phyloP scores from a whole-genome alignment of 2,888 invertebrate genomes.

The Monopis laevigella region DNA sequence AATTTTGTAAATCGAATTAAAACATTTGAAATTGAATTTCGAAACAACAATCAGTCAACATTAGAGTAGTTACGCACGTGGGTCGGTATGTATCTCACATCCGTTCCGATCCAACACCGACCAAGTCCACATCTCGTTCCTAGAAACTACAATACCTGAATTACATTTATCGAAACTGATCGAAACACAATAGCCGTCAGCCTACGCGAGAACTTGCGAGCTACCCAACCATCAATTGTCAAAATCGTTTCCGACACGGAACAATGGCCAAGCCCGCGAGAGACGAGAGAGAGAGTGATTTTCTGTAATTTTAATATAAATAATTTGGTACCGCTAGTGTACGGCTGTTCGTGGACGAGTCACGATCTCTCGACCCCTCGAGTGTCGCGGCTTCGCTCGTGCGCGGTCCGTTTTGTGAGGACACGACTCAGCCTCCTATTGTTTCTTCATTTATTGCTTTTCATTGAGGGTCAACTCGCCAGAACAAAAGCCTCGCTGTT shows the following conservation, averaged over 20 bases:
- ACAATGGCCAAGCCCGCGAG: slow-evolving; percentile 32
- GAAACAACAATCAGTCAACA: background rate
- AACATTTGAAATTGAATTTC: slow-evolving; percentile 10
- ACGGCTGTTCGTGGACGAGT: slow-evolving; percentile 30
- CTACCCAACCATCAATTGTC: slow-evolving; percentile 34
- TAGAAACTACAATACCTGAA: slow-evolving; percentile 37
- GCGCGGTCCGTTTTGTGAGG: background rate
- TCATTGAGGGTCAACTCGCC: slow-evolving; percentile 7
- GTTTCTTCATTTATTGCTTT: slow-evolving; percentile 11
- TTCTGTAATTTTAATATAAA: slow-evolving; percentile 42
- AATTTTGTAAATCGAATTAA: no score
- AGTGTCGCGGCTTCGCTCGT: background rate
- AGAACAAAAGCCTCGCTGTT: slow-evolving; percentile 7
- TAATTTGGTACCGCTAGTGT: slow-evolving; percentile 40
- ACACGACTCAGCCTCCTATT: slow-evolving; percentile 7
- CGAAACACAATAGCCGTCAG: slow-evolving; percentile 43
- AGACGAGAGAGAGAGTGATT: slow-evolving; percentile 40
- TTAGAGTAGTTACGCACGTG: slow-evolving; percentile 8
- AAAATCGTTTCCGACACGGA: slow-evolving; percentile 36
- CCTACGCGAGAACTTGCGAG: slow-evolving; percentile 32
- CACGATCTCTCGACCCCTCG: slow-evolving; percentile 4
- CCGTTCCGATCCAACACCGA: slow-evolving; percentile 15
- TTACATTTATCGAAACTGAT: slow-evolving; percentile 42
- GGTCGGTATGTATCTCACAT: slow-evolving; percentile 14
- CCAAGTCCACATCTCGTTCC: slow-evolving; percentile 19